Evolutionary conservation across 2,888 invertebrate species (phyloP).

Genomic region (Cataglyphis livida): DNA sequence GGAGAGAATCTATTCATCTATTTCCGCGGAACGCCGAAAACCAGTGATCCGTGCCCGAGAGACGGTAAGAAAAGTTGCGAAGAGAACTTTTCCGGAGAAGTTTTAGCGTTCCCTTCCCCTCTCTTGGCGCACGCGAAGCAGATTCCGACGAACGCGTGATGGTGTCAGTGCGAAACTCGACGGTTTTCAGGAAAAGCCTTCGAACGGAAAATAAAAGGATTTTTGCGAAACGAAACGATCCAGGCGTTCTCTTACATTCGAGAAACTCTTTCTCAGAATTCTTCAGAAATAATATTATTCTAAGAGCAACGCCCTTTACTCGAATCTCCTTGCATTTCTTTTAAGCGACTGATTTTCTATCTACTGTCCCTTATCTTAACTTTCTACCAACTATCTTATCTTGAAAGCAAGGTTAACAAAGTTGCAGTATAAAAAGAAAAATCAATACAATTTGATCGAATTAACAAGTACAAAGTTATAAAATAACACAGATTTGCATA

Average conservation of each 20-base stretch:
- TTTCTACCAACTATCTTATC: neutral
- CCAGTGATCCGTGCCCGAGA: conserved; percentile 35
- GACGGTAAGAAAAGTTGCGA: conserved; percentile 53
- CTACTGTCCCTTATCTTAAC: neutral
- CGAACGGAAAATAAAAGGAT: conserved; percentile 51
- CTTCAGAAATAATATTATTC: conserved; percentile 54
- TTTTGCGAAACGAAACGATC: conserved; percentile 46
- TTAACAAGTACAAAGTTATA: neutral
- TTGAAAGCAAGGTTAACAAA: neutral
- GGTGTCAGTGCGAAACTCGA: conserved; percentile 27
- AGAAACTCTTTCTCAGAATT: conserved; percentile 12
- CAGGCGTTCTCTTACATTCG: conserved; percentile 32
- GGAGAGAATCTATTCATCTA: conserved; percentile 48
- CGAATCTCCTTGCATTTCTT: neutral
- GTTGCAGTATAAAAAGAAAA: neutral
- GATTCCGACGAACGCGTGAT: conserved; percentile 13
- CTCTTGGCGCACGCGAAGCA: conserved; percentile 30
- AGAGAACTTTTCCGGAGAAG: conserved; percentile 48
- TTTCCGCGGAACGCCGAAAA: conserved; percentile 54
- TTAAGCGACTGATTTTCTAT: conserved; percentile 9
- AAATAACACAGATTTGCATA: neutral
- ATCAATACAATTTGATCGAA: neutral
- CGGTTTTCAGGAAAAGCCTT: conserved; percentile 25
- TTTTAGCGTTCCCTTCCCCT: conserved; percentile 14
- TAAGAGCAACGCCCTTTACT: neutral